A percentile compares a stretch with the other conserved stretches of the same genome.
Evolutionary conservation across 2,888 invertebrate species (phyloP).

Genomic region (Acanthococcus lagerstroemiae): DNA sequence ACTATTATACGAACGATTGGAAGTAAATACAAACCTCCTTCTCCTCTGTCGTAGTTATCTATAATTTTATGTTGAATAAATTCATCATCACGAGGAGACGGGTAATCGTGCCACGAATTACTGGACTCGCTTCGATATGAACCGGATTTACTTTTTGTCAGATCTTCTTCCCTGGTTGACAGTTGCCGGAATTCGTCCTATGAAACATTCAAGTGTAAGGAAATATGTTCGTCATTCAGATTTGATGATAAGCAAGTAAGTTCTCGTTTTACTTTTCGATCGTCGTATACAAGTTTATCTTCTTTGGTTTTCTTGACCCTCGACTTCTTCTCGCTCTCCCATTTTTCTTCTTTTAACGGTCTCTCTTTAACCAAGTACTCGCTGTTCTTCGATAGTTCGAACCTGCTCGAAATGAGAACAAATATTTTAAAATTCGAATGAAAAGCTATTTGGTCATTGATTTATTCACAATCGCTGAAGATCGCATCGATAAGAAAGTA

Average conservation of each 20-base stretch:
- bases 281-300: constrained; percentile 11
- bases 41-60: constrained; percentile 24
- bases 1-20: too few relatives aligned
- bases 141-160: constrained; percentile 9
- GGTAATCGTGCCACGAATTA: constrained; percentile 6
- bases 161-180: neutral
- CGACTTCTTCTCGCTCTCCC: constrained; percentile 12
- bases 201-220: neutral
- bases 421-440: too few relatives aligned
- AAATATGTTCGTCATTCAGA: neutral
- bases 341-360: constrained; percentile 20
- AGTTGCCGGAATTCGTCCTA: constrained; percentile 9
- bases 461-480: too few relatives aligned
- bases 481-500: too few relatives aligned
- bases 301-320: constrained; percentile 17
- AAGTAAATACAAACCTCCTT: too few relatives aligned
- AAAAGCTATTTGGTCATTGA: too few relatives aligned
- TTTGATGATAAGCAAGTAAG: too few relatives aligned
- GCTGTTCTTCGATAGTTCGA: neutral
- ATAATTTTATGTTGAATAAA: neutral
- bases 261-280: constrained; percentile 12
- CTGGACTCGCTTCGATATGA: constrained; percentile 16
- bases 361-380: constrained; percentile 11
- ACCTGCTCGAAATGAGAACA: neutral
- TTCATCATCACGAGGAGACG: constrained; percentile 23